Conservation (phyloP, 2,888 invertebrate species). For the Herminia tarsipennalis region DNA sequence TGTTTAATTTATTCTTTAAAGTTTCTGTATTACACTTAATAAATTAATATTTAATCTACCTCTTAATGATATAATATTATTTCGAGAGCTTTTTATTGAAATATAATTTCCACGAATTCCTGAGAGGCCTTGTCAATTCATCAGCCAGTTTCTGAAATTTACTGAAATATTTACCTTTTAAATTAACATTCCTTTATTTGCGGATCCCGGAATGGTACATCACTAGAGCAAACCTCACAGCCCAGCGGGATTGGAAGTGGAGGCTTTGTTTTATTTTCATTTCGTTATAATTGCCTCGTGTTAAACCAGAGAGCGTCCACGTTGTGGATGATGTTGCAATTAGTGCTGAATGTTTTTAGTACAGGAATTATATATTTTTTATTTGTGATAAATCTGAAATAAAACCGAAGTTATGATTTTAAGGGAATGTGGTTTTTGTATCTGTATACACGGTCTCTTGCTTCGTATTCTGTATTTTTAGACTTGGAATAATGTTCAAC, state of each 20-base stretch:
- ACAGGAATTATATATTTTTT: background rate
- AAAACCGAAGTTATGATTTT: too few species aligned
- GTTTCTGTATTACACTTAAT: too few species aligned
- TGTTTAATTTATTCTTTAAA: too few species aligned
- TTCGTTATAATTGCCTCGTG: constrained; percentile 17
- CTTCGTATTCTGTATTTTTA: too few species aligned
- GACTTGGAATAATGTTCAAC: too few species aligned
- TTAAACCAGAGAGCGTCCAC: background rate
- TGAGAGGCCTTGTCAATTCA: background rate
- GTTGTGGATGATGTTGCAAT: constrained; percentile 5
- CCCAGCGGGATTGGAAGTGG: constrained; percentile 14
- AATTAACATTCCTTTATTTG: constrained; percentile 13
- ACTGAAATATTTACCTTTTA: background rate
- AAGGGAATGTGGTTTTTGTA: too few species aligned
- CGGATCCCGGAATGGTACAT: constrained; percentile 15
- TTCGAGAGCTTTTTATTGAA: constrained; percentile 1
- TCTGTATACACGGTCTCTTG: too few species aligned
- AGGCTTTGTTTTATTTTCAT: constrained; percentile 30
- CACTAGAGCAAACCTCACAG: constrained; percentile 18
- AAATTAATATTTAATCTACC: too few species aligned
- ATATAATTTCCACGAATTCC: background rate
- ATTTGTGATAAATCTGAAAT: too few species aligned
- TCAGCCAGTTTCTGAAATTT: background rate
- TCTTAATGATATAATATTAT: constrained; percentile 20
- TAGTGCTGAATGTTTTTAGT: background rate